Base-by-base conservation (phyloP, 2,888 invertebrate species). In the Diplolepis rosae region DNA sequence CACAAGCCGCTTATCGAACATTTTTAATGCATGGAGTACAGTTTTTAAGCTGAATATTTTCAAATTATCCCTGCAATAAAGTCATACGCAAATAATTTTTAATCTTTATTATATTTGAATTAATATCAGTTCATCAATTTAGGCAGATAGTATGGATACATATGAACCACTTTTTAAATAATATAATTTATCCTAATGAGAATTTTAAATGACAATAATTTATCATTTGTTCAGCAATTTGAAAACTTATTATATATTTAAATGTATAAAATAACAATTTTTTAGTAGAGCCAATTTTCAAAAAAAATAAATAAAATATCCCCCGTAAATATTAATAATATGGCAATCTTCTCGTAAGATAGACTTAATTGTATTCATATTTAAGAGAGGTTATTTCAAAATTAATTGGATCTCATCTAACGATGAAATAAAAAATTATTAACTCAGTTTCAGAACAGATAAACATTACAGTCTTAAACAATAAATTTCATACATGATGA, bases 401-500 rank as follows among this genome's bases (percentile, higher is more conserved):
- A 56, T 32, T 56, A 32, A 56, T 32, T 54, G 30, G 30, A 54
- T 22, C 22, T 35, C 24, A 50, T 4, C 13, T 13, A 24, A 50
- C 48, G 9, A 30, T 22, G 35, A 24, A 54, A 28, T 52, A 27
- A 28, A 4, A 52, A 30, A 30, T 54, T 18, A 54, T n/a, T n/a
- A n/a, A 18, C n/a, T 32, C 18, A 54, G 11, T 54, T 30, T 32
- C 32, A 54, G 32, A n/a, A 4, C 11, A n/a, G n/a, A n/a, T n/a
- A n/a, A 54, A 32, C 54, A 54, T 32, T 15, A 54, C 54, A 54
- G 54, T 54, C 30, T 15, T 18, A 30, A 54, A 54, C 28, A 13
- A 52, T 52, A 28, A 52, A 7, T 52, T 30, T 15, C 30, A 52
- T 30, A 30, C 15, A 32, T 30, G 11, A 32, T 54, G 30, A 15